Conservation (phyloP, 2,797 vertebrate species). For the Sitta carolinensis region DNA sequence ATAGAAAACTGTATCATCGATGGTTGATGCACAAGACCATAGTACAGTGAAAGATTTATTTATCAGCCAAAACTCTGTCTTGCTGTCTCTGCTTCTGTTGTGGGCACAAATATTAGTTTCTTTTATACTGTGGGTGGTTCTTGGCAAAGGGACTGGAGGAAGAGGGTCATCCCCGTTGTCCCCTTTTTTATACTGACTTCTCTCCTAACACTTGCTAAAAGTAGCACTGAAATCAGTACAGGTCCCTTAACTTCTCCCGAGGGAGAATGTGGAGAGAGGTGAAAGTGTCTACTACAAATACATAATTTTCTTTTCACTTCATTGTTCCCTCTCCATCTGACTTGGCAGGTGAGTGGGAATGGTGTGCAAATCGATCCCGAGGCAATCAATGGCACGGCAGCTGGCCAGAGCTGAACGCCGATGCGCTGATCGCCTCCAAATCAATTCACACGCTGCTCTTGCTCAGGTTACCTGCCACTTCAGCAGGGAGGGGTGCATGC, state of each 20-base stretch:
- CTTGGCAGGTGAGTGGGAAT: constrained; percentile 74
- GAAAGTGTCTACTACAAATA: constrained; percentile 61
- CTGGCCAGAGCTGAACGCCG: constrained; percentile 70
- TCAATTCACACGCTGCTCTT: constrained; percentile 77
- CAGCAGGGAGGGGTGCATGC: constrained; percentile 56
- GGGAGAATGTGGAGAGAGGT: neutral
- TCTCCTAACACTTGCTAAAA: neutral
- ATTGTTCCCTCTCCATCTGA: constrained; percentile 64
- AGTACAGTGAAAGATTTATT: neutral
- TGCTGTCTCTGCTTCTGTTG: neutral
- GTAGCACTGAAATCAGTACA: neutral
- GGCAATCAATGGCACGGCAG: constrained; percentile 74
- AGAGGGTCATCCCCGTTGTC: neutral
- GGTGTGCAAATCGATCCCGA: constrained; percentile 71
- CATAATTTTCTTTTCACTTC: constrained; percentile 72
- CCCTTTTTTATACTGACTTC: neutral
- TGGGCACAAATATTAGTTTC: neutral
- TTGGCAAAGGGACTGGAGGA: neutral
- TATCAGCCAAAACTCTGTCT: neutral
- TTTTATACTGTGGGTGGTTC: neutral
- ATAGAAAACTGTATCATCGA: neutral
- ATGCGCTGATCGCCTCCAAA: constrained; percentile 71
- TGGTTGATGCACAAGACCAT: neutral
- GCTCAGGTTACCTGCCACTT: constrained; percentile 73
- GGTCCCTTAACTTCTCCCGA: neutral